Percentiles rank a stretch among this genome's conserved stretches.
phyloP scores from a whole-genome alignment of 2,113 vertebrate genomes.

The Saiga tatarica region DNA sequence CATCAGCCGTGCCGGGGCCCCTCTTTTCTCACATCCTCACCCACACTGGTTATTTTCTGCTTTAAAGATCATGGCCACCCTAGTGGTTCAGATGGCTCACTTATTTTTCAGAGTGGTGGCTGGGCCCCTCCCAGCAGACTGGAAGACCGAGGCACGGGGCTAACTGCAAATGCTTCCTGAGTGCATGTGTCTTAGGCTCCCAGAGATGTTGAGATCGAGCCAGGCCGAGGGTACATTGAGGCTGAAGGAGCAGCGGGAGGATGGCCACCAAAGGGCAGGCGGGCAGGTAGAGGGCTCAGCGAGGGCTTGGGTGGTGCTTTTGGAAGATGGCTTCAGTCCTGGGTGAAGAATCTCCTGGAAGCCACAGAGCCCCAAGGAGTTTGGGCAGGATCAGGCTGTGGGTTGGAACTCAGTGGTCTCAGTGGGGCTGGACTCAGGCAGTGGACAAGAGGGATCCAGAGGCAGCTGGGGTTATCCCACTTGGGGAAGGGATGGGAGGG shows the following conservation, averaged over 20 bases:
- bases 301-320: neutral
- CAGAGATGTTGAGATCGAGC: neutral
- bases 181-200: neutral
- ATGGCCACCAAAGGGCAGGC: neutral
- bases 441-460: neutral
- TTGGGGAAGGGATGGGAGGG: neutral
- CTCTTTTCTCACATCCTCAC: neutral
- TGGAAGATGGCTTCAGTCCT: neutral
- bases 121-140: neutral
- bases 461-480: neutral
- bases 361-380: neutral
- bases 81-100: neutral
- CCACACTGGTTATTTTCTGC: neutral
- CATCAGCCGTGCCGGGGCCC: fast-evolving
- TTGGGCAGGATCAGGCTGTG: neutral
- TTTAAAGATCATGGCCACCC: neutral
- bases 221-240: neutral
- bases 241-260: neutral
- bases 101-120: neutral
- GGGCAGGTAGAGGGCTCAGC: neutral
- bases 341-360: neutral
- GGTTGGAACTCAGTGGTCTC: neutral
- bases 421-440: neutral
- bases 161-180: neutral
- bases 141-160: neutral